Conservation (phyloP, 2,888 invertebrate genomes). For the Macropis europaea region DNA sequence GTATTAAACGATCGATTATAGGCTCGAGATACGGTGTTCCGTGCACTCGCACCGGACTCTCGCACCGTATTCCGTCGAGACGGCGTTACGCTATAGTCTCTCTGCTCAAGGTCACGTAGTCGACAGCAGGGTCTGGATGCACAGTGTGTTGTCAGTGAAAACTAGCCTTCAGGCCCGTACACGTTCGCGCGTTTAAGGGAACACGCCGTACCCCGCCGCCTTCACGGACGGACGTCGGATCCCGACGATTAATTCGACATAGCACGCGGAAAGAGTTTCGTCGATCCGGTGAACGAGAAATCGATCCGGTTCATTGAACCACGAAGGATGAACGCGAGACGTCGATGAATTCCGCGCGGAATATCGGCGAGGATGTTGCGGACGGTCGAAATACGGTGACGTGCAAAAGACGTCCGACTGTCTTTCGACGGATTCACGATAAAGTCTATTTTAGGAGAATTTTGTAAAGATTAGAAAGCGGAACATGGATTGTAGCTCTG, state of each 20-base stretch:
- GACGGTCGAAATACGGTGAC: too few relatives aligned
- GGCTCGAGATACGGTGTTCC: conserved; percentile 14
- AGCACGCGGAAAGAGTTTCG: background rate
- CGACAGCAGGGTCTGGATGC: conserved; percentile 12
- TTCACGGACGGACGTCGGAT: background rate
- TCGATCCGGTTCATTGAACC: conserved; percentile 36
- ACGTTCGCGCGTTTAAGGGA: conserved; percentile 25
- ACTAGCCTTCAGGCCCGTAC: conserved; percentile 24
- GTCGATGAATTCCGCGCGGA: conserved; percentile 19
- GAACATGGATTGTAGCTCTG: too few relatives aligned
- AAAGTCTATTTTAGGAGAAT: too few relatives aligned
- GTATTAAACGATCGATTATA: conserved; percentile 1
- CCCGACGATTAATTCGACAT: conserved; percentile 24
- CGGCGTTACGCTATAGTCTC: background rate
- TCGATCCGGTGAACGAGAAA: conserved; percentile 18
- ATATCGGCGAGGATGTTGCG: background rate
- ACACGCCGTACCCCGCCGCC: background rate
- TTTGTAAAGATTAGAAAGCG: too few relatives aligned
- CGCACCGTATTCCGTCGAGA: background rate
- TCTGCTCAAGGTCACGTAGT: conserved; percentile 29
- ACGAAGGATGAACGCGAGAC: conserved; percentile 1
- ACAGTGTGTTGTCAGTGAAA: conserved; percentile 24
- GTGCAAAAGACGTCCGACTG: too few relatives aligned
- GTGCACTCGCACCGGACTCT: background rate
- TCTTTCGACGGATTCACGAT: too few relatives aligned